A percentile compares a stretch with the other conserved stretches of the same genome.
phyloP scores from a whole-genome alignment of 2,113 vertebrate species.

The Eolophus roseicapilla region DNA sequence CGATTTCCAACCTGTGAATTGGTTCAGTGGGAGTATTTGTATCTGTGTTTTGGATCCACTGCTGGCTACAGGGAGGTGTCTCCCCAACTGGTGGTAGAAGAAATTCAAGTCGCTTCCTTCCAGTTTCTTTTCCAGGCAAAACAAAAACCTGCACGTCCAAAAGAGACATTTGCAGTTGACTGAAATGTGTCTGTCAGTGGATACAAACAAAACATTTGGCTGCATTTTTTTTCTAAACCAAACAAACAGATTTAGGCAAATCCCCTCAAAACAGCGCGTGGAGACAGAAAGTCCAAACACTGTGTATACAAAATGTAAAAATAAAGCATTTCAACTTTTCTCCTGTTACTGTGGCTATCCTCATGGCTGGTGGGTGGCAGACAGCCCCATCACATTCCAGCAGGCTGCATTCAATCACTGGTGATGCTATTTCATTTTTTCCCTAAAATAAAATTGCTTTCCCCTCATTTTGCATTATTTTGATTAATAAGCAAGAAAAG shows the following conservation, averaged over 20 bases:
- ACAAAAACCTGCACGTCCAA: not conserved
- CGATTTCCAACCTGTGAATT: not conserved
- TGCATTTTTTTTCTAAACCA: not conserved
- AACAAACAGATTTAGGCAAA: constrained; percentile 12
- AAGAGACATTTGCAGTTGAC: not conserved
- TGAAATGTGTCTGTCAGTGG: not conserved
- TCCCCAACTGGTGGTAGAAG: not conserved
- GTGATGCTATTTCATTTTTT: not conserved
- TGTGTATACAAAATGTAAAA: not conserved
- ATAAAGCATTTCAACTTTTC: not conserved
- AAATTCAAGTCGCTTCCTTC: not conserved
- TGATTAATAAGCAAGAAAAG: constrained; percentile 40
- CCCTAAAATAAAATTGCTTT: not conserved
- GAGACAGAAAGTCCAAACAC: not conserved
- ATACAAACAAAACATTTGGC: not conserved
- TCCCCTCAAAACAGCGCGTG: not conserved
- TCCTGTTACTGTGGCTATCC: not conserved
- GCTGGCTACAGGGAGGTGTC: not conserved
- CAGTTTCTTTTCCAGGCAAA: not conserved
- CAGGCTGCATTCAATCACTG: not conserved
- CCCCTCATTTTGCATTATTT: constrained; percentile 20
- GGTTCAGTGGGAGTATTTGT: not conserved
- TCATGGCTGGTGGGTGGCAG: not conserved
- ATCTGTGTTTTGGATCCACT: not conserved
- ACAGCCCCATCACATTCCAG: not conserved